These are phyloP conservation scores for Gopherus evgoodei DNA, from an alignment of 2,113 vertebrate genomes.

Conservation along the genomic window DNA sequence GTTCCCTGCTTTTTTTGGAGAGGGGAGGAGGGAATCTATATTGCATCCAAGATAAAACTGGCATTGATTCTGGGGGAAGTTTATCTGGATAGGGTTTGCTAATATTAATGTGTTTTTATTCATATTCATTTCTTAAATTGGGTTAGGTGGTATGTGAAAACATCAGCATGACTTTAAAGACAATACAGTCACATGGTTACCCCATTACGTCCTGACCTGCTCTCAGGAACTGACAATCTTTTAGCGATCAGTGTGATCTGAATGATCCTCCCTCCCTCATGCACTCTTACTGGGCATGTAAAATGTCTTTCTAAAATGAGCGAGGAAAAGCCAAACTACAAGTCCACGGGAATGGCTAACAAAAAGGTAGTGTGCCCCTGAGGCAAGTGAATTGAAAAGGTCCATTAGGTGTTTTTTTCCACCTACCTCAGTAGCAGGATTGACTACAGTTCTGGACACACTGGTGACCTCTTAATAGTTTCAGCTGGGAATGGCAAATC, in stretches of 20 bases:
- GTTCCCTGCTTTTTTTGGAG: not conserved
- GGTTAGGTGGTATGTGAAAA: not conserved
- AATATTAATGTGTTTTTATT: not conserved
- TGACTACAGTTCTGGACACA: fast-evolving
- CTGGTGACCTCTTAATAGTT: not conserved
- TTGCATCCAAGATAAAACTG: not conserved
- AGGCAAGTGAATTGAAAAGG: not conserved
- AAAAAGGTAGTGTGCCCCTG: not conserved
- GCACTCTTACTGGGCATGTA: fast-evolving
- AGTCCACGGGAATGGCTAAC: fast-evolving
- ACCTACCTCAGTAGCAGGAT: not conserved
- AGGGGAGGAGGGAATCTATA: not conserved
- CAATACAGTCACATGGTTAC: fast-evolving
- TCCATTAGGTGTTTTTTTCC: not conserved
- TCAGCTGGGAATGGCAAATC: not conserved
- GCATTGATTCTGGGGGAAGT: not conserved
- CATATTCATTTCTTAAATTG: not conserved
- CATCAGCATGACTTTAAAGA: not conserved
- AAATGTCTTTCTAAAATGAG: not conserved
- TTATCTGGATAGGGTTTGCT: not conserved
- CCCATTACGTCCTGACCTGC: fast-evolving
- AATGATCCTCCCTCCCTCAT: fast-evolving
- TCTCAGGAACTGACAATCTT: not conserved
- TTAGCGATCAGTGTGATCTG: fast-evolving
- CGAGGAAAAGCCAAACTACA: fast-evolving